These are phyloP conservation scores for Xestia ashworthii DNA, from an alignment of 2,888 invertebrate genomes.

Conservation along the genomic window DNA sequence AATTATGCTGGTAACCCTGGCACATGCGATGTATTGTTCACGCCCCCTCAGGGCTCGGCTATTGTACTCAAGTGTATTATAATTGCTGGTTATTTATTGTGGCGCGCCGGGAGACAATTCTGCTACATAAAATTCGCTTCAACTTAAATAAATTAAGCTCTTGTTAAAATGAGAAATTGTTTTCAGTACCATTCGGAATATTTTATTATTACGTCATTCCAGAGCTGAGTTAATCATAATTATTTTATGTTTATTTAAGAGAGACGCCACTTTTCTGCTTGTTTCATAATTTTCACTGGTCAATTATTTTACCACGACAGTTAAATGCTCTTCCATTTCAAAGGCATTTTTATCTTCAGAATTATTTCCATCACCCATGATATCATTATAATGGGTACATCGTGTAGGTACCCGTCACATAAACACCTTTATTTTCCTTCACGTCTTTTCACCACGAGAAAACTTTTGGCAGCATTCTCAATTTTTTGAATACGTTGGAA, in stretches of 20 bases:
- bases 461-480: slow-evolving; percentile 59
- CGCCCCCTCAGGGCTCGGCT: slow-evolving; percentile 74
- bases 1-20: slow-evolving; percentile 27
- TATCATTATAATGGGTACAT: slow-evolving; percentile 1
- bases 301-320: not conserved
- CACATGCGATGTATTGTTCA: slow-evolving; percentile 73
- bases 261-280: not conserved
- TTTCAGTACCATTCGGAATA: slow-evolving; percentile 27
- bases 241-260: slow-evolving; percentile 11
- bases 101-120: slow-evolving; percentile 72
- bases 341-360: not conserved
- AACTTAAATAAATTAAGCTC: slow-evolving; percentile 63
- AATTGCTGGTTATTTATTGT: slow-evolving; percentile 84
- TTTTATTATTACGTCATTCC: not conserved
- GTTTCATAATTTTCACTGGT: not conserved
- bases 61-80: slow-evolving; percentile 81
- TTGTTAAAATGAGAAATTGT: slow-evolving; percentile 50
- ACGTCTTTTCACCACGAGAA: slow-evolving; percentile 38
- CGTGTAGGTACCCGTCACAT: slow-evolving; percentile 24
- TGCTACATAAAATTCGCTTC: slow-evolving; percentile 68
- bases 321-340: not conserved
- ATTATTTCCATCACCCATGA: not conserved
- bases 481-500: slow-evolving; percentile 60
- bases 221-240: not conserved
- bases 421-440: slow-evolving; percentile 57